Base-by-base conservation (phyloP, 2,888 invertebrate species). In the Neoaliturus tenellus region DNA sequence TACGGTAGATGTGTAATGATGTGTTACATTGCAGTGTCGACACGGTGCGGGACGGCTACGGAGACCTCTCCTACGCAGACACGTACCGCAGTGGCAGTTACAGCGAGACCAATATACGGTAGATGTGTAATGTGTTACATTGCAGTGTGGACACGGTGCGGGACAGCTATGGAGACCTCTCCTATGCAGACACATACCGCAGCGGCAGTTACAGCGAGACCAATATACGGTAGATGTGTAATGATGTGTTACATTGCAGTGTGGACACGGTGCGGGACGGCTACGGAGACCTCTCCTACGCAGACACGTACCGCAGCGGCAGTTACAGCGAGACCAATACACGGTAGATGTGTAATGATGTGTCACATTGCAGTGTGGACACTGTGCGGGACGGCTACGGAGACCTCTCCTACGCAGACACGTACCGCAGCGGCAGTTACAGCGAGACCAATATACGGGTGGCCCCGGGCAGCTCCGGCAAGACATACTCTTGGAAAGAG, bases 401-500 rank as follows among this genome's bases (percentile, higher is more conserved):
- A 28, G 90, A 91, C 81, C 88, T 90, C 20, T 89, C 90, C 48
- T 87, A 90, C 75, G 89, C 89, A 44, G 91, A 91, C 85, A 87
- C 89, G 14, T 90, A 89, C 86, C 89, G 89, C 82, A 88, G 85
- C 62, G 91, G 85, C 91, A 92, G 0, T 62, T 86, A 86, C 75
- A 86, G 85, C 83, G 87, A 85, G 81, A 88, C 88, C 25, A 87
- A 92, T 93, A 25, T 93, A 83, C 91, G 93, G 87, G 95, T 95
- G 10, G 95, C 95, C 0, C 94, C 95, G 0, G 95, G 95, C 85
- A 90, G 90, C 0, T 93, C 94, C 5, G 95, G 95, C 0, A 95
- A 95, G 23, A 96, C 96, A 87, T 95, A 96, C 0, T 95, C 96
- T 0, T 98, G 98, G 98, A 95, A 95, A 88, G 96, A 96, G 88